phyloP scores from a whole-genome alignment of 2,888 invertebrate species.

The Drosophila cognata region DNA sequence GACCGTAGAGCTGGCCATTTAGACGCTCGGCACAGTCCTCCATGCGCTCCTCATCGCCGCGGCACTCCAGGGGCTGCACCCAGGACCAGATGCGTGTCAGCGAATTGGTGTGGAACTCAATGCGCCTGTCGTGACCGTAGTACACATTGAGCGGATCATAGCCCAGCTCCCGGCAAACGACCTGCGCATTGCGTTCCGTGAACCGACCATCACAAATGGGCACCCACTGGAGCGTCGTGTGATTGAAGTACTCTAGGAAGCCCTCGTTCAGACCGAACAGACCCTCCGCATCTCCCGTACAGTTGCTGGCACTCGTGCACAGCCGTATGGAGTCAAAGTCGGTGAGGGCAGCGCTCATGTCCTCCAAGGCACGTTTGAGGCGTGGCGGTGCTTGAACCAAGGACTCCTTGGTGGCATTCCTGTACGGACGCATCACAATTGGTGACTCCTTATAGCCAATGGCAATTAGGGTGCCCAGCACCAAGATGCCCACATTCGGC shows the following conservation, averaged over 20 bases:
- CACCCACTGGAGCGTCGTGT: conserved; percentile 97
- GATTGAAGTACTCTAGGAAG: conserved; percentile 97
- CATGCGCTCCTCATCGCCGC: conserved; percentile 90
- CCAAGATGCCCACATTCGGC: conserved; percentile 97
- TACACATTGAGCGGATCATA: conserved; percentile 95
- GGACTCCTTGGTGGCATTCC: conserved; percentile 74
- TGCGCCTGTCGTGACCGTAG: conserved; percentile 93
- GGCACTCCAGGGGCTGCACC: conserved; percentile 96
- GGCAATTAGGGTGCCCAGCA: conserved; percentile 95
- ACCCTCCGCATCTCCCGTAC: conserved; percentile 85
- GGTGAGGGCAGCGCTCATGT: conserved; percentile 83
- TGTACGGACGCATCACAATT: conserved; percentile 90
- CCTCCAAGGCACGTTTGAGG: conserved; percentile 86
- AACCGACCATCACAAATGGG: conserved; percentile 98
- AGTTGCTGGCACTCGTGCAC: conserved; percentile 90
- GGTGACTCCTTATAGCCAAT: conserved; percentile 91
- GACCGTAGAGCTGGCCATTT: conserved; percentile 95
- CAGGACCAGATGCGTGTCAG: conserved; percentile 95
- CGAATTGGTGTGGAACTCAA: conserved; percentile 95
- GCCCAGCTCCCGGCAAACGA: conserved; percentile 97
- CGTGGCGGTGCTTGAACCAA: conserved; percentile 40
- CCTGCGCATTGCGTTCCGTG: conserved; percentile 98
- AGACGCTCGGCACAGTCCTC: conserved; percentile 94
- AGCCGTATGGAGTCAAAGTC: conserved; percentile 89
- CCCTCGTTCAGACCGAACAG: conserved; percentile 89